Conservation (phyloP, 2,888 invertebrate species). For the Yponomeuta malinellus region DNA sequence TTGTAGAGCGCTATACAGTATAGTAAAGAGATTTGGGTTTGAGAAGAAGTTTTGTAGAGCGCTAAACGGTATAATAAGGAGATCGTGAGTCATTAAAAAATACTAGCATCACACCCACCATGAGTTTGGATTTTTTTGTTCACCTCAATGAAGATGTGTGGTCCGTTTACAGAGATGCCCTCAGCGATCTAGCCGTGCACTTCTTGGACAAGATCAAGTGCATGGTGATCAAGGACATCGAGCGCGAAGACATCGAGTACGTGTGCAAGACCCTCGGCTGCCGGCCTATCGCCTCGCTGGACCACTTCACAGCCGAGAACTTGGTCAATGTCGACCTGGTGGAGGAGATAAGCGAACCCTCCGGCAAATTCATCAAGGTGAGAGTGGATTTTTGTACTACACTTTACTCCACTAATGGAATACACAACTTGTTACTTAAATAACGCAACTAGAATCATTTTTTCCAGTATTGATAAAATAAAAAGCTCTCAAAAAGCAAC, state of each 20-base stretch:
- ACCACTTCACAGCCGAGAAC: conserved; percentile 96
- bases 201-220: conserved; percentile 99
- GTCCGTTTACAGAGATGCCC: conserved; percentile 84
- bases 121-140: background rate
- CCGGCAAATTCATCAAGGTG: conserved; percentile 93
- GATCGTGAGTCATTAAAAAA: too few species aligned
- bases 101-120: too few species aligned
- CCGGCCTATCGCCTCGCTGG: conserved; percentile 97
- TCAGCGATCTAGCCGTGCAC: conserved; percentile 97
- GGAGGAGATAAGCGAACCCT: conserved; percentile 93
- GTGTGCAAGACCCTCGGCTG: conserved; percentile 96
- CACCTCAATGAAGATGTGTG: background rate
- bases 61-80: too few species aligned
- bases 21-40: too few species aligned
- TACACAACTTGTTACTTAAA: background rate
- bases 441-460: too few species aligned
- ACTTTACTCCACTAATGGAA: background rate
- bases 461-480: too few species aligned
- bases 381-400: background rate
- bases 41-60: too few species aligned
- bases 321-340: conserved; percentile 94
- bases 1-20: too few species aligned
- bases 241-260: conserved; percentile 98
- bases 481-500: too few species aligned
- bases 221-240: conserved; percentile 98